Evolutionary conservation across 1,140 invertebrate species (phyloP).

Genomic region (Papilio polyxenes): DNA sequence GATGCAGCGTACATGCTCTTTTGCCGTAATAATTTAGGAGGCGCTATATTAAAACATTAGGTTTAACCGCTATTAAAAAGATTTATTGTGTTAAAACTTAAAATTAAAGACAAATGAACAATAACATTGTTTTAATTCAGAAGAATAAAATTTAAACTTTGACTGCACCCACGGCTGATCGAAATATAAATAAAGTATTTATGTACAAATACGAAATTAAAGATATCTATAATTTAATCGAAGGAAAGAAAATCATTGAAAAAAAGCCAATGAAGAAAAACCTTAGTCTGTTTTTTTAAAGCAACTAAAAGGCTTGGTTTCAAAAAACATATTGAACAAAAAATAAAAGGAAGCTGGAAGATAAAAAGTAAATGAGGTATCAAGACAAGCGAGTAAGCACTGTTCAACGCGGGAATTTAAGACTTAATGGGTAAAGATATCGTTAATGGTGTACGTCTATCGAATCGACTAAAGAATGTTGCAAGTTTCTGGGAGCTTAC

Average conservation of each 20-base stretch:
- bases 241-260: too few relatives aligned
- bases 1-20: constrained; percentile 19
- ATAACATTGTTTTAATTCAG: too few relatives aligned
- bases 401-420: constrained; percentile 19
- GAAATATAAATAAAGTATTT: too few relatives aligned
- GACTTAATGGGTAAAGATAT: constrained; percentile 31
- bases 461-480: constrained; percentile 6
- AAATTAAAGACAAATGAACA: background rate
- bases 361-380: constrained; percentile 11
- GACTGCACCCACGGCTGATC: too few relatives aligned
- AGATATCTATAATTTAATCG: too few relatives aligned
- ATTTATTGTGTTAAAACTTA: background rate
- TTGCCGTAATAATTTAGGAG: background rate
- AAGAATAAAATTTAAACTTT: too few relatives aligned
- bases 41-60: constrained; percentile 23
- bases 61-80: background rate
- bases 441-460: constrained; percentile 21
- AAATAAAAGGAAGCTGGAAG: constrained; percentile 6
- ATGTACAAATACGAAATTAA: too few relatives aligned
- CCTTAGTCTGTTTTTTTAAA: background rate
- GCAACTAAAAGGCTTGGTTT: background rate
- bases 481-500: background rate
- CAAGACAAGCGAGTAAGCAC: background rate
- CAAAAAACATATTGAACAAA: background rate
- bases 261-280: too few relatives aligned